Conservation (phyloP, 2,888 invertebrate genomes). For the Augochlorella aurata region DNA sequence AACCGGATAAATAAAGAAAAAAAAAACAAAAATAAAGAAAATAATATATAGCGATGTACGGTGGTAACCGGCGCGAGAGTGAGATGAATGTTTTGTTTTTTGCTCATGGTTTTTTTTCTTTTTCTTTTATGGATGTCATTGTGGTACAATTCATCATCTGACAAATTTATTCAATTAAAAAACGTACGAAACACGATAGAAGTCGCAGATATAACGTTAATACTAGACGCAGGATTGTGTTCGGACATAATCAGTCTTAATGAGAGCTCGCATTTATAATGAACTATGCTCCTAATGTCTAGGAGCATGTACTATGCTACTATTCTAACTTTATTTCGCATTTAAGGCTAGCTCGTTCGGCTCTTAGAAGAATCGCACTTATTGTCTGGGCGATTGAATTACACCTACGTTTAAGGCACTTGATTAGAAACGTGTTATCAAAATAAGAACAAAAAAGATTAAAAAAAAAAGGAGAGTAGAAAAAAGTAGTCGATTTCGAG, state of each 20-base stretch:
- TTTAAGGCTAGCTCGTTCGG: constrained; percentile 6
- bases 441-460: background rate
- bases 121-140: constrained; percentile 36
- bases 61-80: constrained; percentile 17
- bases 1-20: constrained; percentile 16
- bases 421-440: constrained; percentile 19
- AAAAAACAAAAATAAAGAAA: constrained; percentile 11
- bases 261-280: constrained; percentile 36
- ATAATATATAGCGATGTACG: background rate
- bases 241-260: constrained; percentile 60
- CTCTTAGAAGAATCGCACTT: constrained; percentile 39
- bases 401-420: constrained; percentile 58
- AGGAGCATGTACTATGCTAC: constrained; percentile 10
- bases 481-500: background rate
- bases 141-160: constrained; percentile 47
- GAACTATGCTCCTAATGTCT: constrained; percentile 18
- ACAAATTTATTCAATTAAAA: constrained; percentile 62
- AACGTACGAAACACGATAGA: constrained; percentile 48
- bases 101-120: background rate
- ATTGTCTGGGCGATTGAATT: constrained; percentile 44
- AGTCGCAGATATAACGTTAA: constrained; percentile 43
- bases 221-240: constrained; percentile 38
- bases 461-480: background rate
- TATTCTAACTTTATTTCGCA: constrained; percentile 1
- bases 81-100: constrained; percentile 33